Conservation (phyloP, 2,113 vertebrate genomes). For the Hemibates koningsi region DNA sequence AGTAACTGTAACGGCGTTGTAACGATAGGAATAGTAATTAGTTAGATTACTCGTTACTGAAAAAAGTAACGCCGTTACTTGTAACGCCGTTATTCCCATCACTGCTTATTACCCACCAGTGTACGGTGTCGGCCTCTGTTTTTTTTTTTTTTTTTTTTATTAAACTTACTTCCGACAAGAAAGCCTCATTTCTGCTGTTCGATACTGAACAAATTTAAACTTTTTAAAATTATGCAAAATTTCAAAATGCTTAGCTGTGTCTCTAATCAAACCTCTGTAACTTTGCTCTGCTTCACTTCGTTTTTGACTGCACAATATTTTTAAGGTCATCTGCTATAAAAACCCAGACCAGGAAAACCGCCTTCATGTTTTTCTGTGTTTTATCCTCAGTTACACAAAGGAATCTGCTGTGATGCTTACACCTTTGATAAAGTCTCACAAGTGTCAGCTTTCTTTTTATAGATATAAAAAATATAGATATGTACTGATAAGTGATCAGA, state of each 20-base stretch:
- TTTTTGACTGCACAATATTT: not conserved
- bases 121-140: too few relatives aligned
- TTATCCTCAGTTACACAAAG: not conserved
- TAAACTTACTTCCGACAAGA: too few relatives aligned
- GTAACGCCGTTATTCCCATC: too few relatives aligned
- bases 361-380: not conserved
- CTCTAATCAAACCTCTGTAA: not conserved
- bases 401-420: not conserved
- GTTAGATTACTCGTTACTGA: too few relatives aligned
- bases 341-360: not conserved
- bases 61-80: too few relatives aligned
- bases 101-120: too few relatives aligned
- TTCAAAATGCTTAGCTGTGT: rapidly evolving
- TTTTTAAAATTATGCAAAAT: rapidly evolving
- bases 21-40: too few relatives aligned
- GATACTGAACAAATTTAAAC: too few relatives aligned
- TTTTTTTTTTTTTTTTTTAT: too few relatives aligned
- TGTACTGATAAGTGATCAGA: not conserved
- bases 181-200: too few relatives aligned
- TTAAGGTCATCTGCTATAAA: not conserved
- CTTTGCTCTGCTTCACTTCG: not conserved
- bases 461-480: not conserved
- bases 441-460: not conserved
- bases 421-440: not conserved
- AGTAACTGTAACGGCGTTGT: too few relatives aligned